Evolutionary conservation across 2,113 vertebrate genomes (phyloP).

Genomic region (Clarias gariepinus): DNA sequence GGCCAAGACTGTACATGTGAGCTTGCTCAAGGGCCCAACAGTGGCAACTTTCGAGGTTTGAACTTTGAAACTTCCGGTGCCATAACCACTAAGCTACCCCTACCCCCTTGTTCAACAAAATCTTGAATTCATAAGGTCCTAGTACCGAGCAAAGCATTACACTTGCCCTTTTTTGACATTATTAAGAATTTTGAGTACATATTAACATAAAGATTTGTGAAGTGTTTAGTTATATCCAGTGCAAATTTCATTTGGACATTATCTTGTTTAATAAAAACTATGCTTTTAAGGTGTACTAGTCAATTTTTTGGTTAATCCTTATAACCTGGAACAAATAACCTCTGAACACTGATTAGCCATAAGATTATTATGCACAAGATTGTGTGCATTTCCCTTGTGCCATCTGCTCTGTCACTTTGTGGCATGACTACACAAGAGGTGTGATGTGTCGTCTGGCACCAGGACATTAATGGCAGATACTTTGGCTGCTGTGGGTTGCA

Average conservation of each 20-base stretch:
- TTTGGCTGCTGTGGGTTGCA: too few relatives aligned
- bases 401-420: too few relatives aligned
- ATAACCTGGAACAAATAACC: neutral
- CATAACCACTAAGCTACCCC: too few relatives aligned
- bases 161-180: neutral
- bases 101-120: neutral
- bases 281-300: neutral
- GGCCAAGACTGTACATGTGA: too few relatives aligned
- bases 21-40: too few relatives aligned
- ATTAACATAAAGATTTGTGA: neutral
- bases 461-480: too few relatives aligned
- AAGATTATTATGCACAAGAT: too few relatives aligned
- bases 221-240: neutral
- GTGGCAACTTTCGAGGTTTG: too few relatives aligned
- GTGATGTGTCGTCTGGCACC: too few relatives aligned
- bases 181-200: neutral
- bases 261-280: neutral
- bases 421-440: too few relatives aligned
- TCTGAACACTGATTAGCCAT: neutral
- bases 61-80: too few relatives aligned
- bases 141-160: neutral
- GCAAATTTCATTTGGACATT: neutral
- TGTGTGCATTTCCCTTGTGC: too few relatives aligned
- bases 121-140: neutral
- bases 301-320: neutral